Percentiles rank a stretch among this genome's conserved stretches.
Conservation (phyloP, 2,888 invertebrate genomes). For the Athrips mouffetella region DNA sequence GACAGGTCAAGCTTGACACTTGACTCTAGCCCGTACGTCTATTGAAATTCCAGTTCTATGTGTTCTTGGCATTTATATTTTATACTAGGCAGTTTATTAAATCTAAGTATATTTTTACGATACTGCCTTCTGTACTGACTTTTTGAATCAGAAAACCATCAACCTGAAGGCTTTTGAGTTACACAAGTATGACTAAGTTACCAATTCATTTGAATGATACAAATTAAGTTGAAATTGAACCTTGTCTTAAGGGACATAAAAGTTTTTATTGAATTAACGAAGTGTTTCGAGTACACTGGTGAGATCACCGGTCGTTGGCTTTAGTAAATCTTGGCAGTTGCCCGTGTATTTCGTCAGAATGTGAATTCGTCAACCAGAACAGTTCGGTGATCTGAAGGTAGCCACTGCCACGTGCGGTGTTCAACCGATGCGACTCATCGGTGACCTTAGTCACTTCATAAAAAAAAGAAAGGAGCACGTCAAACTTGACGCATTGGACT, state of each 20-base stretch:
- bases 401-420: conserved; percentile 9
- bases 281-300: background rate
- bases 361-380: conserved; percentile 65
- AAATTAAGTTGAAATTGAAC: background rate
- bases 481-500: too few species aligned
- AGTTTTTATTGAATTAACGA: background rate
- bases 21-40: too few species aligned
- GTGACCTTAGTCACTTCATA: background rate
- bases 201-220: background rate
- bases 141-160: conserved; percentile 49
- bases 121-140: too few species aligned
- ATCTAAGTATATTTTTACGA: too few species aligned
- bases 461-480: too few species aligned
- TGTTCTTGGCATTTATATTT: too few species aligned
- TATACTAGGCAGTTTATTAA: too few species aligned
- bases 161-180: conserved; percentile 32
- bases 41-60: too few species aligned
- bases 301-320: conserved; percentile 63
- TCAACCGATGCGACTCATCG: background rate
- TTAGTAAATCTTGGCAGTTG: conserved; percentile 68
- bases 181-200: too few species aligned
- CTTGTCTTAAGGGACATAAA: background rate
- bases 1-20: too few species aligned
- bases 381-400: conserved; percentile 19
- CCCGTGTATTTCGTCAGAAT: conserved; percentile 62